phyloP scores from a whole-genome alignment of 30 jellyfish, hydroid and myxozoan species.

The Mastigias papua region DNA sequence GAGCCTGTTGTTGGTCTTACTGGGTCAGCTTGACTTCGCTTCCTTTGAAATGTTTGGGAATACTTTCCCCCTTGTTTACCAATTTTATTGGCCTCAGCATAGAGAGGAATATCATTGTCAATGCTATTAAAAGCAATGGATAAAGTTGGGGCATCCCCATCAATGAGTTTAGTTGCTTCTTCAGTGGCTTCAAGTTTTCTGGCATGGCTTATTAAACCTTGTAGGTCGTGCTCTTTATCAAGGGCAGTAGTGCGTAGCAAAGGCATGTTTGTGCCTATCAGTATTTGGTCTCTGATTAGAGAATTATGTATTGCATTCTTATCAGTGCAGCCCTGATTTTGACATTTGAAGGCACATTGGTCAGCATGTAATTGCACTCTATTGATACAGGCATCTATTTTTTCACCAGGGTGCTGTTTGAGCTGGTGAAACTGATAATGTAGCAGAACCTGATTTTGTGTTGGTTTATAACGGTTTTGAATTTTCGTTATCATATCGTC shows the following conservation, averaged over 20 bases:
- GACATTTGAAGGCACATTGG: constrained; percentile 39
- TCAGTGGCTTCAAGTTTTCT: constrained; percentile 31
- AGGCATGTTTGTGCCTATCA: constrained; percentile 22
- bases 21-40: constrained; percentile 1
- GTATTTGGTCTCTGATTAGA: constrained; percentile 9
- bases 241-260: neutral
- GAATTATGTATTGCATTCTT: constrained; percentile 10
- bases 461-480: constrained; percentile 15
- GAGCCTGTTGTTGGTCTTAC: constrained; percentile 8
- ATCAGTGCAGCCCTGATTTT: constrained; percentile 14
- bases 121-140: constrained; percentile 4
- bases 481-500: constrained; percentile 46
- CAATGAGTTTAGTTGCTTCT: constrained; percentile 38
- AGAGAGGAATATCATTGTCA: neutral
- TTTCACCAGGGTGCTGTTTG: constrained; percentile 45
- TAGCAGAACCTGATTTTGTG: constrained; percentile 48
- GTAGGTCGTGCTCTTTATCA: constrained; percentile 33
- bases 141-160: constrained; percentile 1
- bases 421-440: constrained; percentile 50
- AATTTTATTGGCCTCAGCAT: constrained; percentile 8
- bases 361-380: constrained; percentile 42
- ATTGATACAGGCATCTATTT: constrained; percentile 29
- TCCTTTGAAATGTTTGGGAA: constrained; percentile 19
- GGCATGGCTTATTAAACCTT: constrained; percentile 7
- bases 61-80: constrained; percentile 48